phyloP scores from a whole-genome alignment of 2,113 vertebrate species.

The Scolopax mira region DNA sequence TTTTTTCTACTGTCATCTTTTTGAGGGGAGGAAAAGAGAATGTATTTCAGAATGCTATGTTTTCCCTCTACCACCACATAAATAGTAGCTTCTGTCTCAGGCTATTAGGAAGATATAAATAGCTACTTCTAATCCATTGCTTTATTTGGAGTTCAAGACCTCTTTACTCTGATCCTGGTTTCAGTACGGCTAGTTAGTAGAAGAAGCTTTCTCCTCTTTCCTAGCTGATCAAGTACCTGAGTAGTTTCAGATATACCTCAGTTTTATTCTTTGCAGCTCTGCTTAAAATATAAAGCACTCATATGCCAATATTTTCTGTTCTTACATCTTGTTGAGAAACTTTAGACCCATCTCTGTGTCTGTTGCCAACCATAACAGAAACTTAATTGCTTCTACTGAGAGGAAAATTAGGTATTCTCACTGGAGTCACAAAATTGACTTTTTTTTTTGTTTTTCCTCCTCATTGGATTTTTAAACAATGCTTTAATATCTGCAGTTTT shows the following conservation, averaged over 20 bases:
- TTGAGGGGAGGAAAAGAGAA: neutral
- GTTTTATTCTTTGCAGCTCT: neutral
- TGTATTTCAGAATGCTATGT: neutral
- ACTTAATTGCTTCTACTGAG: neutral
- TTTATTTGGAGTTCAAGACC: neutral
- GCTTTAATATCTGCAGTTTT: neutral
- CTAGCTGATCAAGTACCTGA: neutral
- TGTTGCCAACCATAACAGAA: neutral
- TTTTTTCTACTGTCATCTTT: neutral
- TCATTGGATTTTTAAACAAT: neutral
- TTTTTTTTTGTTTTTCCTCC: neutral
- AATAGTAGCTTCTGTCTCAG: neutral
- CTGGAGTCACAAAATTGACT: neutral
- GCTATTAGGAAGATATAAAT: neutral
- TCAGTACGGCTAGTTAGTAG: neutral
- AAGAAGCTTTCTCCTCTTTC: neutral
- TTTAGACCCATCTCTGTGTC: neutral
- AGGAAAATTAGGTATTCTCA: neutral
- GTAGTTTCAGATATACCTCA: neutral
- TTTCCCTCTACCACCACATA: neutral
- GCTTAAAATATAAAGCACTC: neutral
- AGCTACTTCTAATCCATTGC: neutral
- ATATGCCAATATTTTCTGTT: neutral
- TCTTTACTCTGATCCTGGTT: neutral
- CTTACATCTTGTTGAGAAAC: neutral